Evolutionary conservation across 1,140 invertebrate genomes (phyloP).

Genomic region (Temnothorax curvispinosus): DNA sequence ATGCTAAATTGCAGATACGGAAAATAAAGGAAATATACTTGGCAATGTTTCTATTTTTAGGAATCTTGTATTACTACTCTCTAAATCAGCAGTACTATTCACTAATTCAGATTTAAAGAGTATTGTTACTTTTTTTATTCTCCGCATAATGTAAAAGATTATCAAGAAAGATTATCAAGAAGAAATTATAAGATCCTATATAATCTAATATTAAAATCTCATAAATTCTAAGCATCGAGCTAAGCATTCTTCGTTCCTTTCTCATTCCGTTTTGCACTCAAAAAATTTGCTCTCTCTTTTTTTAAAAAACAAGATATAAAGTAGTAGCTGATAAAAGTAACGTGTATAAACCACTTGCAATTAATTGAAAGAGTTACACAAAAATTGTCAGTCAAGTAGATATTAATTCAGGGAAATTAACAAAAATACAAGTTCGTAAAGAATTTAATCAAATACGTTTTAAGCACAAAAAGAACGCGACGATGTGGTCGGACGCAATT

Average conservation of each 20-base stretch:
- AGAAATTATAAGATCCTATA: neutral
- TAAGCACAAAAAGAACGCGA: neutral
- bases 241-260: neutral
- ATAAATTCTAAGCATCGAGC: neutral
- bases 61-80: too few relatives aligned
- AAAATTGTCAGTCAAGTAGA: neutral
- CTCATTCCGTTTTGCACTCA: neutral
- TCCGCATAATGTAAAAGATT: neutral
- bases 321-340: neutral
- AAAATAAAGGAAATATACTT: slow-evolving; percentile 13
- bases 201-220: neutral
- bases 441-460: neutral
- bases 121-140: neutral
- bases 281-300: neutral
- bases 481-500: slow-evolving; percentile 61
- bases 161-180: neutral
- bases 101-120: too few relatives aligned
- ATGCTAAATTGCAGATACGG: slow-evolving; percentile 12
- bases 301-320: neutral
- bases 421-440: neutral
- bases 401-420: neutral
- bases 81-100: too few relatives aligned
- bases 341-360: neutral
- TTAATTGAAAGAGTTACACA: neutral
- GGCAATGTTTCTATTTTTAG: neutral